Evolutionary conservation across 1,140 invertebrate genomes (phyloP).

Genomic region (Zaprionus davidi): DNA sequence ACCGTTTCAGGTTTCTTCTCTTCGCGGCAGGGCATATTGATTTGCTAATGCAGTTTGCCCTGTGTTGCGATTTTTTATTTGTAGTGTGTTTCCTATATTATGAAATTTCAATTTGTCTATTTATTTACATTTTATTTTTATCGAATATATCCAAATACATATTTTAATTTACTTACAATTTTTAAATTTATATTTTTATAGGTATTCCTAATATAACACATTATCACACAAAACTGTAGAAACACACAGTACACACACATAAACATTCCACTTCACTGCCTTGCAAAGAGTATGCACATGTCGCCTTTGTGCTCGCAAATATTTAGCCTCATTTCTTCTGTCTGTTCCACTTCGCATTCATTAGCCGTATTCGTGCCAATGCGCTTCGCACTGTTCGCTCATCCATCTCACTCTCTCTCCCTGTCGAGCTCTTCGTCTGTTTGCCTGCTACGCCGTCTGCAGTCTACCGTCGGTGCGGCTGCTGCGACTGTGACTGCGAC

Average conservation of each 20-base stretch:
- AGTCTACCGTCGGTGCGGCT: conserved; percentile 29
- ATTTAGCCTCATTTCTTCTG: conserved; percentile 35
- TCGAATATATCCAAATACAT: too few species aligned
- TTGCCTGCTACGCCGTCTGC: neutral
- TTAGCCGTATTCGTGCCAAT: conserved; percentile 69
- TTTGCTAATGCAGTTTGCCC: neutral
- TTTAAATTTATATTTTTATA: neutral
- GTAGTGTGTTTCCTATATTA: too few species aligned
- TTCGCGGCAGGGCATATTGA: neutral
- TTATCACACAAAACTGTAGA: neutral
- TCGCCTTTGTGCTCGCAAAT: neutral
- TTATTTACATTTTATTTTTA: too few species aligned
- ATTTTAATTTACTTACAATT: too few species aligned
- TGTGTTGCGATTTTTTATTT: too few species aligned
- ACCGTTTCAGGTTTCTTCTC: too few species aligned
- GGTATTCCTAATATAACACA: neutral
- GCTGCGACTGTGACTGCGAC: neutral
- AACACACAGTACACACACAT: neutral
- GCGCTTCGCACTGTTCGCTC: conserved; percentile 34
- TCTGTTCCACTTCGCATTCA: conserved; percentile 74
- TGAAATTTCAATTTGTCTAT: too few species aligned
- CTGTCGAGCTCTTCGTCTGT: neutral
- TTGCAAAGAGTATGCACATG: conserved; percentile 24
- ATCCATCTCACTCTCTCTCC: neutral
- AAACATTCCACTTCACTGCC: neutral